Percentiles rank a stretch among this genome's conserved stretches.
Evolutionary conservation across 2,797 vertebrate genomes (phyloP).

Genomic region (Poecile montanus): DNA sequence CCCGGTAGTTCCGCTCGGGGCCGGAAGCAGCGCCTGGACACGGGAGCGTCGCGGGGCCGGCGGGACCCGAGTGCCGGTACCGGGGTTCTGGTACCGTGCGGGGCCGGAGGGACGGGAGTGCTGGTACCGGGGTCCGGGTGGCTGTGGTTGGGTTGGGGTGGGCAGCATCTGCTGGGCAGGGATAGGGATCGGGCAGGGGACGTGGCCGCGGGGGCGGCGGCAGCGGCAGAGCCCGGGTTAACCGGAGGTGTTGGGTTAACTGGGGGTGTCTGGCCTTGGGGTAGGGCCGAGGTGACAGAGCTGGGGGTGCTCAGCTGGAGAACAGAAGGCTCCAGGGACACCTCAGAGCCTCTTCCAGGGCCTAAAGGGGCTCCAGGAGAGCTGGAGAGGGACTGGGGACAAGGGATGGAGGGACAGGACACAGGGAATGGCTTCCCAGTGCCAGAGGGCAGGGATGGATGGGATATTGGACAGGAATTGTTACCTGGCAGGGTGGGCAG

Average conservation of each 20-base stretch:
- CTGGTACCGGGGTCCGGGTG: neutral
- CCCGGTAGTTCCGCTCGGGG: neutral
- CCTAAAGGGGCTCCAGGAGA: neutral
- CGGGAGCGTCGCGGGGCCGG: neutral
- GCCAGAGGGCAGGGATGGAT: neutral
- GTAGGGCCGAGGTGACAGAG: neutral
- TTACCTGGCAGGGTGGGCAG: neutral
- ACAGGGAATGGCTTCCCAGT: neutral
- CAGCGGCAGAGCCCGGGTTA: neutral
- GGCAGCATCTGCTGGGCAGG: neutral
- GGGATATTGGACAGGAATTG: neutral
- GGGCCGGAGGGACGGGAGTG: neutral
- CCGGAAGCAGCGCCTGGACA: neutral
- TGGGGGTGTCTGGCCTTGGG: neutral
- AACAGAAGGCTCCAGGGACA: neutral
- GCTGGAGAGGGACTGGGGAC: neutral
- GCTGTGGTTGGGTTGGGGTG: neutral
- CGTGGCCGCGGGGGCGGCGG: neutral
- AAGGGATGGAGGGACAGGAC: neutral
- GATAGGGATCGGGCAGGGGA: neutral
- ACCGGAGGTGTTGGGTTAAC: neutral
- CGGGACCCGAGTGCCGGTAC: neutral
- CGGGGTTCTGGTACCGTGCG: neutral
- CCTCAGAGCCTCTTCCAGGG: accelerated
- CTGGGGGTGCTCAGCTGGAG: neutral